Percentiles rank a stretch among this genome's conserved stretches.
phyloP scores from a whole-genome alignment of 2,888 invertebrate species.

The Melanargia galathea region DNA sequence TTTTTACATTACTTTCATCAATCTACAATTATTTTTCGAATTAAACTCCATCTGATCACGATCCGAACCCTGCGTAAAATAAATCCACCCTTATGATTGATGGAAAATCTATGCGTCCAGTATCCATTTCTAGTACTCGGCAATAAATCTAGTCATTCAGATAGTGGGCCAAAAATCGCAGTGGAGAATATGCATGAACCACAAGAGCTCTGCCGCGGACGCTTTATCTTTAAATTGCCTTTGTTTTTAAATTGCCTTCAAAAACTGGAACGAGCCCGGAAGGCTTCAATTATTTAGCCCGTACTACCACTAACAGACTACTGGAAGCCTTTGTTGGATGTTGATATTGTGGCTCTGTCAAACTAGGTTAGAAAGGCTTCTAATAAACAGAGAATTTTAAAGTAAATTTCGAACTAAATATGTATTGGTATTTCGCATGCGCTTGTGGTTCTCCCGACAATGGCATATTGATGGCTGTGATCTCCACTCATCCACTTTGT shows the following conservation, averaged over 20 bases:
- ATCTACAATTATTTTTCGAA: too few relatives aligned
- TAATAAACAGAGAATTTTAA: conserved; percentile 3
- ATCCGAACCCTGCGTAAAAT: too few relatives aligned
- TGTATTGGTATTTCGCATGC: conserved; percentile 9
- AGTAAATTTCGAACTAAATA: conserved; percentile 1
- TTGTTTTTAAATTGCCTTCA: conserved; percentile 54
- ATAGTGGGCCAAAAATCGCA: conserved; percentile 15
- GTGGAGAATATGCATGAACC: conserved; percentile 23
- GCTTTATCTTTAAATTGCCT: conserved; percentile 27
- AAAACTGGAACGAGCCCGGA: conserved; percentile 53
- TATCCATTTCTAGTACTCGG: not conserved
- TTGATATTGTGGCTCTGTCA: conserved; percentile 14
- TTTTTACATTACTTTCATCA: too few relatives aligned
- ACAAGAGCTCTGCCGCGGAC: conserved; percentile 20
- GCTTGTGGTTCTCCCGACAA: not conserved
- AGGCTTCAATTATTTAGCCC: conserved; percentile 57
- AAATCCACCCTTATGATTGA: too few relatives aligned
- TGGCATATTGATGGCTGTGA: not conserved
- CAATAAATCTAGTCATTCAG: conserved; percentile 8
- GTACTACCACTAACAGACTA: conserved; percentile 28
- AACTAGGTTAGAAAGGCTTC: conserved; percentile 10
- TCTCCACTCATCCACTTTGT: not conserved
- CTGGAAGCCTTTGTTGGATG: conserved; percentile 31
- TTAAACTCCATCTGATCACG: too few relatives aligned
- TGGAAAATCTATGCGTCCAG: not conserved